A percentile compares a stretch with the other conserved stretches of the same genome.
Evolutionary conservation across 2,888 invertebrate genomes (phyloP).

Genomic region (Omphaloscelis lunosa): DNA sequence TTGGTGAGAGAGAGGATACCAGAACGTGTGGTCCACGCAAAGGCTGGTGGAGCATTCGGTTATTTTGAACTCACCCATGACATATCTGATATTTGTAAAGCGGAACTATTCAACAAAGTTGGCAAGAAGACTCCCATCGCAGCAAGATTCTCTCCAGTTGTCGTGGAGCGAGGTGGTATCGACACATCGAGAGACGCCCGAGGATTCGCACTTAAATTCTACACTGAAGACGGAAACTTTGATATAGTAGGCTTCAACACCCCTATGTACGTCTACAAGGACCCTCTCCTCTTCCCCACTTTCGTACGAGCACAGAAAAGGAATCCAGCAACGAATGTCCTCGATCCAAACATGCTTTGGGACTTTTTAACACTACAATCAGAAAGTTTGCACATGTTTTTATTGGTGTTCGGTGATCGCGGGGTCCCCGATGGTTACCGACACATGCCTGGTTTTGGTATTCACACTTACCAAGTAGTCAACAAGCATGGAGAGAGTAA

Average conservation of each 20-base stretch:
- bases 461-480: conserved; percentile 96
- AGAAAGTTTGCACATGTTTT: conserved; percentile 95
- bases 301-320: conserved; percentile 98
- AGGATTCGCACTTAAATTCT: conserved; percentile 97
- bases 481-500: conserved; percentile 92
- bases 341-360: conserved; percentile 97
- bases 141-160: conserved; percentile 94
- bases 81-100: conserved; percentile 93
- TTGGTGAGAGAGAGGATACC: conserved; percentile 97
- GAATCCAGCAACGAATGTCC: conserved; percentile 96
- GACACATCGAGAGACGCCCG: conserved; percentile 96
- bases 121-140: conserved; percentile 95
- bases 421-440: conserved; percentile 97
- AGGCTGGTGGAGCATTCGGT: conserved; percentile 97
- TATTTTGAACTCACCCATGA: conserved; percentile 96
- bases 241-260: conserved; percentile 97
- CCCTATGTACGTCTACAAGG: conserved; percentile 96
- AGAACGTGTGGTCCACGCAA: conserved; percentile 97
- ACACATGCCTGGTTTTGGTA: conserved; percentile 97
- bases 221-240: conserved; percentile 97
- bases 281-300: conserved; percentile 96
- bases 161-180: conserved; percentile 96
- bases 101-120: conserved; percentile 93
- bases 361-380: conserved; percentile 96
- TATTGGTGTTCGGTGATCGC: conserved; percentile 95